These are phyloP conservation scores for Drosophila sproati DNA, from an alignment of 1,140 invertebrate genomes.

Conservation along the genomic window DNA sequence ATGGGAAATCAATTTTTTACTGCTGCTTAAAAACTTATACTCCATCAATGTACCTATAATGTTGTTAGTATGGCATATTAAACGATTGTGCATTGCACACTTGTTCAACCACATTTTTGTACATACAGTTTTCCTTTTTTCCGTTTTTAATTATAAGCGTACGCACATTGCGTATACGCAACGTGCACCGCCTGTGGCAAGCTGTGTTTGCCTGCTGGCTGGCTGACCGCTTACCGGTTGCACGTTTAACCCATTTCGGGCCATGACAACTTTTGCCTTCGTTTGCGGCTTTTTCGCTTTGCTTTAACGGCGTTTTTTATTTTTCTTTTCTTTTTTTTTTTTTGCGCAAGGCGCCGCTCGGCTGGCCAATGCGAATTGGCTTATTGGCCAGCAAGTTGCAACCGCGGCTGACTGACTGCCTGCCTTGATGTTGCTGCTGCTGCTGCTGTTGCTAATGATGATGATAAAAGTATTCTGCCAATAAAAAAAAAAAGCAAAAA, in stretches of 20 bases:
- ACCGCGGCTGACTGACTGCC: too few species aligned
- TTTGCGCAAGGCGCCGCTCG: slow-evolving; percentile 37
- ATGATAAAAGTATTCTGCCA: slow-evolving; percentile 60
- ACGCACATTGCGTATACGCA: slow-evolving; percentile 72
- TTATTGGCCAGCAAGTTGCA: slow-evolving; percentile 24
- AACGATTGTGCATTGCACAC: slow-evolving; percentile 8
- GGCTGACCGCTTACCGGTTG: slow-evolving; percentile 47
- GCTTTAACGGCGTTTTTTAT: slow-evolving; percentile 16
- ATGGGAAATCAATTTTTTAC: slow-evolving; percentile 49
- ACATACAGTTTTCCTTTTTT: slow-evolving; percentile 45
- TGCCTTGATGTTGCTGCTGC: slow-evolving; percentile 7
- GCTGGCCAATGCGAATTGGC: slow-evolving; percentile 45
- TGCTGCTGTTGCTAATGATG: slow-evolving; percentile 26
- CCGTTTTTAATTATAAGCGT: slow-evolving; percentile 62
- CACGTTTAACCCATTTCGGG: slow-evolving; percentile 79
- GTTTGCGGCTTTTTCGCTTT: slow-evolving; percentile 48
- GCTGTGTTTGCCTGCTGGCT: background rate
- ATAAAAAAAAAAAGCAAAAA: slow-evolving; percentile 30
- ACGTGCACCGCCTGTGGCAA: slow-evolving; percentile 43
- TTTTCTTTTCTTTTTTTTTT: background rate
- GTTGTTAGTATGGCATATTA: background rate
- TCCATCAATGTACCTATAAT: too few species aligned
- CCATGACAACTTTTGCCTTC: slow-evolving; percentile 78
- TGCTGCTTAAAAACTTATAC: slow-evolving; percentile 11
- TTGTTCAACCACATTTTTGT: slow-evolving; percentile 30